Evolutionary conservation across 1,140 invertebrate species (phyloP), one percentile per base, ranked within the genome.

Genomic region (Cherax quadricarinatus): DNA sequence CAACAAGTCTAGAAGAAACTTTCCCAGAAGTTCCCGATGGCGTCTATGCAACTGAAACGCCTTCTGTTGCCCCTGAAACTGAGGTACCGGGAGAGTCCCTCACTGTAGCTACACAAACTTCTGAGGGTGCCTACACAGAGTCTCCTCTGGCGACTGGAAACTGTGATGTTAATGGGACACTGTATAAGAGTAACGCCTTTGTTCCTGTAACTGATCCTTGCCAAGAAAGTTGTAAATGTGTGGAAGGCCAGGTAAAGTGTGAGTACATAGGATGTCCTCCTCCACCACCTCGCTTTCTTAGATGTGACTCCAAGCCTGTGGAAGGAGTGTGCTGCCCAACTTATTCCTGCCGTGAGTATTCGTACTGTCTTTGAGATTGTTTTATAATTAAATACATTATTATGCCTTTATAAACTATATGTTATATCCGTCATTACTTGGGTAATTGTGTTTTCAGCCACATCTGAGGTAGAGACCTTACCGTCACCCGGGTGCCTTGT

Each of bases 281-380:
- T n/a, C 12, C 90, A 51, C 90, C 90, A 18, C 90, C 90, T 16
- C 30, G 73, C 21, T 91, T 91, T 57, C 84, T 91, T 7, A 62
- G 90, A 70, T 91, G 90, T 53, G 62, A 73, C 16, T 51, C 84
- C 4, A 51, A 18, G 10, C 57, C 60, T 21, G 53, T 41, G n/a
- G 75, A 53, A n/a, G 84, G 60, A 3, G 60, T 82, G 53, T 91
- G 90, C n/a, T 91, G 90, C 78, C 90, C 90, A 30, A 70, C 49
- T 1, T 82, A 91, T 41, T 80, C 84, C 24, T 91, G 90, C 60
- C 75, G 90, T 91, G 62, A 91, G 90, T 91, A 73, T 18, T 66
- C 62, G 18, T 66, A 18, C 18, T 21, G 62, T 18, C 62, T 6
- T 66, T 66, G 62, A 66, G 18, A 66, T 18, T 2, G 21, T 21